Evolutionary conservation across 2,113 vertebrate species (phyloP).

Genomic region (Oxygymnocypris stewartii): DNA sequence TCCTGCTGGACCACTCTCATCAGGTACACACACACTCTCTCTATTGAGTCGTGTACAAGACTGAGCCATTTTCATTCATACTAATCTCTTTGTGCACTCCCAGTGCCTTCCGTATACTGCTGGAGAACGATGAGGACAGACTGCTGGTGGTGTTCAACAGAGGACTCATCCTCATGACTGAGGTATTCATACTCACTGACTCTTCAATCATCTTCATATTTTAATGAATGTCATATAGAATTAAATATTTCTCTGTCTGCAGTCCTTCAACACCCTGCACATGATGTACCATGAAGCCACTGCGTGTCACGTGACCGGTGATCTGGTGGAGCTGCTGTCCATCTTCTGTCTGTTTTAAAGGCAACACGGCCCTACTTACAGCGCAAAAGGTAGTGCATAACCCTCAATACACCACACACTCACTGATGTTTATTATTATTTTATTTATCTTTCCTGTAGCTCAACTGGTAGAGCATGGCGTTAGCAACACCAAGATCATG

Average conservation of each 20-base stretch:
- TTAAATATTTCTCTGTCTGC: slow-evolving; percentile 23
- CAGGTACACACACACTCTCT: slow-evolving; percentile 74
- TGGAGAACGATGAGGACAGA: slow-evolving; percentile 98
- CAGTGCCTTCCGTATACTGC: slow-evolving; percentile 98
- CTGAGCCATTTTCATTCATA: neutral
- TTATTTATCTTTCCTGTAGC: too few species aligned
- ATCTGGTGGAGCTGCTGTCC: slow-evolving; percentile 96
- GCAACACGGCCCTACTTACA: slow-evolving; percentile 94
- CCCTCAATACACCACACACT: slow-evolving; percentile 3
- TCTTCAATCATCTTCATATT: neutral
- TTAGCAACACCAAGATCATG: too few species aligned
- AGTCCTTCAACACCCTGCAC: slow-evolving; percentile 99
- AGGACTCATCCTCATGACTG: slow-evolving; percentile 97
- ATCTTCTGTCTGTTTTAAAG: slow-evolving; percentile 97
- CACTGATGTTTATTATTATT: too few species aligned
- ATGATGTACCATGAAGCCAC: slow-evolving; percentile 99
- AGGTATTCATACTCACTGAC: slow-evolving; percentile 74
- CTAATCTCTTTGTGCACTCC: slow-evolving; percentile 36
- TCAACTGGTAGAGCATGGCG: too few species aligned
- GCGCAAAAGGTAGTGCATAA: slow-evolving; percentile 86
- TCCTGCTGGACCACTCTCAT: slow-evolving; percentile 99
- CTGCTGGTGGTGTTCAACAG: slow-evolving; percentile 97
- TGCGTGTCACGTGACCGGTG: slow-evolving; percentile 97
- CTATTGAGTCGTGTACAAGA: neutral
- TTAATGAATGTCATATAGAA: neutral